Base-by-base conservation (phyloP, 1,140 invertebrate species). In the Drosophila ambigua region DNA sequence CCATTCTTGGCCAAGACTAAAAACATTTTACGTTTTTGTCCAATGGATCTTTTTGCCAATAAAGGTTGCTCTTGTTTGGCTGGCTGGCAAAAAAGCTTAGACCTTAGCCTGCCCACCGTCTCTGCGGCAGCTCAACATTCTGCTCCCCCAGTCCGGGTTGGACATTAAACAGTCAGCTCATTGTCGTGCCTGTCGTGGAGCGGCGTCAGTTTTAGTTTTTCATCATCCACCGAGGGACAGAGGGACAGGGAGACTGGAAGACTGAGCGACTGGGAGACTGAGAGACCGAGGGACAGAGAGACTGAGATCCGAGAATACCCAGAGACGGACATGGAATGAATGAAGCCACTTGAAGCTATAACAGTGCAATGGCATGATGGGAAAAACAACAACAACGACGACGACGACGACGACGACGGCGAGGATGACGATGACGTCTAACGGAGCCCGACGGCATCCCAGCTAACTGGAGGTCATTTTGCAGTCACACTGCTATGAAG, bases 81-180 rank as follows among this genome's bases (percentile, higher is more conserved):
- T 13, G 20, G 54, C 41, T 28, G 72, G 41, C 69, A 63, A 73
- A 51, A 62, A 63, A 63, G 52, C 39, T 48, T 7, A 24, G 24
- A 31, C 26, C 20, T 13, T n/a, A n/a, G n/a, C 52, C 55, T 26
- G 23, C 46, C 28, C 28, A 0, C 8, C 31, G 31, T 9, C 31
- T 3, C 8, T 31, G 31, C 31, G 31, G 31, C 31, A 9, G 31
- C 31, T 31, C 31, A 31, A 31, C 26, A 15, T 16, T 52, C 55
- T 35, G 28, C 52, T 31, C 31, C 24, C 28, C 28, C 50, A 44
- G 41, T 49, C n/a, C 28, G 46, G 53, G 50, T 77, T 41, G 61
- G 51, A 87, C 71, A 85, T 85, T 87, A 85, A 82, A 87, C 78
- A 87, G 82, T 78, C 78, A 71, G 82, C 82, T 82, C 82, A 87